Base-by-base conservation (phyloP, 2,888 invertebrate genomes). In the Tipula helvola region DNA sequence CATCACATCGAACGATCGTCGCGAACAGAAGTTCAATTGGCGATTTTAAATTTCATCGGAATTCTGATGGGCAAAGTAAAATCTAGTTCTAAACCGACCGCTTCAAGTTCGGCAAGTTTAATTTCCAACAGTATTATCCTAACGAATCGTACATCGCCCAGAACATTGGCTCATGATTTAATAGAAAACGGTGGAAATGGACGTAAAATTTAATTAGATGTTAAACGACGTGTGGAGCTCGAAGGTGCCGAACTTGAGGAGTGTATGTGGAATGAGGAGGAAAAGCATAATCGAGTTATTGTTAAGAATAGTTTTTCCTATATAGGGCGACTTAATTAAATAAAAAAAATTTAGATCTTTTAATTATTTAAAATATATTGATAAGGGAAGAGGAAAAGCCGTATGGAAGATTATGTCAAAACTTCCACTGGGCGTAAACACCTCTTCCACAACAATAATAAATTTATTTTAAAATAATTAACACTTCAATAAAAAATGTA, bases 51-150 rank as follows among this genome's bases (percentile, higher is more conserved):
- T 87, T 93, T 98, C 42, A 93, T 98, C 85, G 97, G 97, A 93
- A 92, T 92, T 4, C 88, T 92, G 71, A 92, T 92, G 91, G 92
- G 92, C 39, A 92, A 92, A 88, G 90, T 92, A 0, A 92, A 91
- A 88, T 91, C 91, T 0, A 87, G 87, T 13, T 88, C 88, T 36
- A 89, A 89, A n/a, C 90, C 91, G 87, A 86, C 88, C 18, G 86
- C 86, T 4, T 90, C 91, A 87, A 90, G 90, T 10, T 91, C 91
- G 28, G 91, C 91, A 39, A 90, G 91, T n/a, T 91, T 91, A 10
- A 90, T 90, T 1, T 90, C 90, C 90, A 99, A 99, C 90, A 97
- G 97, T 90, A 96, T 99, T 88, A 97, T 99, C 88, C 92, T 99
- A 87, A 99, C 99, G 0, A 95, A 96, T 36, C 95, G 97, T 90